Base-by-base conservation (phyloP, 2,888 invertebrate genomes). In the Andrena marginata region DNA sequence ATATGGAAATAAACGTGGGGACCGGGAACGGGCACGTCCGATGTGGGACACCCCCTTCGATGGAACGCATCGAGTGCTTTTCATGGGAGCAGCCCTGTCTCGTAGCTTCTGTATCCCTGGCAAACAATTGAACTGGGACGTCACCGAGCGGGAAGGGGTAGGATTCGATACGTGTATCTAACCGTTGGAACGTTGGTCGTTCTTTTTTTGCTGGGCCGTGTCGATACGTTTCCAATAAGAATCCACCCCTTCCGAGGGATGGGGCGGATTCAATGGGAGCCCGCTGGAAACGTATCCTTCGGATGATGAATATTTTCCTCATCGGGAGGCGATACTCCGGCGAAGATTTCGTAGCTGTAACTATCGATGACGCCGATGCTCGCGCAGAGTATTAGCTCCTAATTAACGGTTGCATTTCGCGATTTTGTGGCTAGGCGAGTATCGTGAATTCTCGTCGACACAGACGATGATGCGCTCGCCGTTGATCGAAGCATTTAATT, bases 41-140 rank as follows among this genome's bases (percentile, higher is more conserved):
- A 83, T 77, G 67, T 71, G 73, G 80, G 67, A 67, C 85, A 65
- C 60, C 64, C 64, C 70, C 60, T 74, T 69, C 87, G 77, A 80
- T 64, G 85, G 82, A 64, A 87, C 82, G 80, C 86, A 80, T 87
- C 80, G 82, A 85, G 77, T 82, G 86, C 75, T 85, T 86, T 86
- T 86, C 86, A 86, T 83, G 71, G 77, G 77, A 71, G 60, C 51
- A 51, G 20, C 23, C 54, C 20, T 26, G 70, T 80, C 65, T 67
- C 71, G 56, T 76, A 8, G 65, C 76, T 68, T 49, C 69, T 70
- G 67, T 76, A 56, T 70, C 68, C 65, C 70, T 4, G 48, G 62
- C 23, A 60, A 80, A 82, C 82, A 82, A 81, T 81, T 51, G 77
- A 77, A 82, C 82, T 65, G 76, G 81, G 51, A 69, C 68, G 80